phyloP scores from a whole-genome alignment of 2,113 vertebrate genomes.

The Hemicordylus capensis region DNA sequence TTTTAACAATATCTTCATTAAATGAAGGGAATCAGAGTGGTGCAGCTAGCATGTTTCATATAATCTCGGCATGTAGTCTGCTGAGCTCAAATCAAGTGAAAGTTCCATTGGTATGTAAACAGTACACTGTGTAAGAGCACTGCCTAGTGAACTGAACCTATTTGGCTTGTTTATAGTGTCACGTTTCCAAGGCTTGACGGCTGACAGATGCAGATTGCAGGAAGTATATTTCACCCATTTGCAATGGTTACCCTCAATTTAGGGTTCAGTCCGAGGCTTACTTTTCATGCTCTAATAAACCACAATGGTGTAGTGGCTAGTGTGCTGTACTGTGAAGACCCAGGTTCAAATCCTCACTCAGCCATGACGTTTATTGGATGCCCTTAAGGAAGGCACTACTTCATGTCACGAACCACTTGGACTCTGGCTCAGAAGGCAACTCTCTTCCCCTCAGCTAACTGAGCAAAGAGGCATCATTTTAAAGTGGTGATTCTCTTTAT shows the following conservation, averaged over 20 bases:
- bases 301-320: too few species aligned
- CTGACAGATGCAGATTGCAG: background rate
- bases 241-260: background rate
- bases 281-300: background rate
- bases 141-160: background rate
- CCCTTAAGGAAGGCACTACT: too few species aligned
- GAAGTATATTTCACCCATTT: too few species aligned
- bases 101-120: background rate
- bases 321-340: too few species aligned
- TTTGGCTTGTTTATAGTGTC: background rate
- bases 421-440: too few species aligned
- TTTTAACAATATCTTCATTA: constrained; percentile 59
- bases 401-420: too few species aligned
- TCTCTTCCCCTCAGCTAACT: too few species aligned
- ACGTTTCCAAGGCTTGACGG: background rate
- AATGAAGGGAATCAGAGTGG: constrained; percentile 47
- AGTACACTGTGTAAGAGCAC: background rate
- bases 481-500: too few species aligned
- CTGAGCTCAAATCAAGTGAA: background rate
- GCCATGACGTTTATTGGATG: too few species aligned
- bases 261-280: background rate
- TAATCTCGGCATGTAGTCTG: background rate
- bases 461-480: too few species aligned
- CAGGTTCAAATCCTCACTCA: too few species aligned
- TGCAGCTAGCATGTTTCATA: constrained; percentile 19